Evolutionary conservation across 2,113 vertebrate genomes (phyloP).

Genomic region (Daboia siamensis): DNA sequence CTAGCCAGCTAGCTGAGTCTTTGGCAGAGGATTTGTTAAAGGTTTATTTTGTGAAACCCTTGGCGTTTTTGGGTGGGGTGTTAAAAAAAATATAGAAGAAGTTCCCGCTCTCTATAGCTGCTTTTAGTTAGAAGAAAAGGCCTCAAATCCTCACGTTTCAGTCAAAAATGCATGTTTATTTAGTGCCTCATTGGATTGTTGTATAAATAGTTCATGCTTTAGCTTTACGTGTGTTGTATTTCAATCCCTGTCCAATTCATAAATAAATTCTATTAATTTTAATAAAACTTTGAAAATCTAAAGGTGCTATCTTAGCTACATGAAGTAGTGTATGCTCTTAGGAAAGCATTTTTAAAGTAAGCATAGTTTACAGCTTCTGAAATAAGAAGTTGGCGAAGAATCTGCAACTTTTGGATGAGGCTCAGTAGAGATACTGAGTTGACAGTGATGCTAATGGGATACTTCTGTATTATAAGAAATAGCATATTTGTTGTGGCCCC

Average conservation of each 20-base stretch:
- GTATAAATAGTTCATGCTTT: not conserved
- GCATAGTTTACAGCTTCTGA: not conserved
- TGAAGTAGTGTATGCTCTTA: not conserved
- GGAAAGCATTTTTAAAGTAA: not conserved
- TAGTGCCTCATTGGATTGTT: not conserved
- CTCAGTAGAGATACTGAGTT: not conserved
- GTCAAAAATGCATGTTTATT: not conserved
- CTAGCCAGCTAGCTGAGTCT: not conserved
- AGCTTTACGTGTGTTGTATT: not conserved
- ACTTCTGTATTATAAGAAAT: not conserved
- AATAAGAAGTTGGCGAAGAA: not conserved
- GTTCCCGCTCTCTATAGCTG: not conserved
- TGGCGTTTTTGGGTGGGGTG: not conserved
- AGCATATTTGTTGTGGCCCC: no score
- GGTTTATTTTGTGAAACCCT: not conserved
- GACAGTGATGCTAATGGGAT: not conserved
- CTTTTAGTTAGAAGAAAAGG: not conserved
- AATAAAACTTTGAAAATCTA: not conserved
- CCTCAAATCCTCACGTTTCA: not conserved
- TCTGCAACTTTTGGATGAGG: not conserved
- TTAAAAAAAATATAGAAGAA: not conserved
- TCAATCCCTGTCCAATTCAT: not conserved
- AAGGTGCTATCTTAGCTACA: not conserved
- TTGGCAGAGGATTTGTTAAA: constrained; percentile 11
- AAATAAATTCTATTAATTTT: not conserved